Evolutionary conservation across 2,797 vertebrate genomes (phyloP).

Genomic region (Aeoliscus strigatus): DNA sequence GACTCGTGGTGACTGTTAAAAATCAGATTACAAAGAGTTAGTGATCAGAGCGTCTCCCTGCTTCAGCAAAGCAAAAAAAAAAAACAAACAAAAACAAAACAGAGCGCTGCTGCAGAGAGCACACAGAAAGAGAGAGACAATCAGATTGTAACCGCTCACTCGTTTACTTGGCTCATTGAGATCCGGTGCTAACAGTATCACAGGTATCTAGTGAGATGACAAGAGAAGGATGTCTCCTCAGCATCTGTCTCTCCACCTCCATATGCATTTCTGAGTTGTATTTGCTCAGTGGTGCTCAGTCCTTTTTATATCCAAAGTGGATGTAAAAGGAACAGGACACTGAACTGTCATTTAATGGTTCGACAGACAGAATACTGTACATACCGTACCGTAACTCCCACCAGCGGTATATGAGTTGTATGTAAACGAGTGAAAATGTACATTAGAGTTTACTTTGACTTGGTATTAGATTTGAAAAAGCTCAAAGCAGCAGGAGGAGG

Average conservation of each 20-base stretch:
- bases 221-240: no score
- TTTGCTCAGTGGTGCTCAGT: no score
- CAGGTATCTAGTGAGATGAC: no score
- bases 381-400: no score
- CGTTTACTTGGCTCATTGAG: constrained; percentile 35
- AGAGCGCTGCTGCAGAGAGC: constrained; percentile 23
- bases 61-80: constrained; percentile 22
- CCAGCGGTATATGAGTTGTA: constrained; percentile 18
- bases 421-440: constrained; percentile 49
- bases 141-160: constrained; percentile 34
- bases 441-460: constrained; percentile 1
- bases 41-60: constrained; percentile 8
- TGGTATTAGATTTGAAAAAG: constrained; percentile 28
- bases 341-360: no score
- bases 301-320: no score
- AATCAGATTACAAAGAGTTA: constrained; percentile 5
- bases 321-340: no score
- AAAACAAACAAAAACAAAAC: no score
- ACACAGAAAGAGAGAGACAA: constrained; percentile 25
- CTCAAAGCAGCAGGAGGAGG: constrained; percentile 18
- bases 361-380: no score
- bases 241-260: no score
- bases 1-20: constrained; percentile 91
- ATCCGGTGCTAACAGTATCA: not conserved
- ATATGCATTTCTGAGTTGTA: no score